Conservation (phyloP, 2,888 invertebrate species). For the Masnerella sp. region DNA sequence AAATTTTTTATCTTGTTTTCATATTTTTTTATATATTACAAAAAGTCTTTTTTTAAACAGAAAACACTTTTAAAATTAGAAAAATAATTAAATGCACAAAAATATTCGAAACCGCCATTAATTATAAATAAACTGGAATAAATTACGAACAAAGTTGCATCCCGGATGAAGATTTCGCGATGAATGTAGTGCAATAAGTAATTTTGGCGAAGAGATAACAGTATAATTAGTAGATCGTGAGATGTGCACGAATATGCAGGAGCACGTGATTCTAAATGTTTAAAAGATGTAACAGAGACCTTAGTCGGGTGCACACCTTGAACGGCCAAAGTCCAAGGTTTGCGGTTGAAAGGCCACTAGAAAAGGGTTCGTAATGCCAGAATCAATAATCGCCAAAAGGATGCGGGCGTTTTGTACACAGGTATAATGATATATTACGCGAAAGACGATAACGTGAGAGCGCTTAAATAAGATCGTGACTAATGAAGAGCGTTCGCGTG, state of each 20-base stretch:
- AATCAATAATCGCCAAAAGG: constrained; percentile 60
- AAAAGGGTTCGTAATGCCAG: constrained; percentile 58
- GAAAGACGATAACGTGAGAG: constrained; percentile 44
- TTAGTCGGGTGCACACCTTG: constrained; percentile 25
- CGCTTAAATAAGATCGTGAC: constrained; percentile 59
- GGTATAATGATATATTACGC: constrained; percentile 23
- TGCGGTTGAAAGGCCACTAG: constrained; percentile 49
- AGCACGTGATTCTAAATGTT: constrained; percentile 19
- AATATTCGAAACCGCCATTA: too few relatives aligned
- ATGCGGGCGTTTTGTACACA: constrained; percentile 28
- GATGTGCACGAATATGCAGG: constrained; percentile 14
- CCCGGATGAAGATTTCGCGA: too few relatives aligned
- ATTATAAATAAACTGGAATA: too few relatives aligned
- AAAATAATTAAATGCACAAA: too few relatives aligned
- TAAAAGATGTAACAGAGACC: constrained; percentile 26
- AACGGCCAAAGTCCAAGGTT: constrained; percentile 49
- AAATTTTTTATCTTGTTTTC: too few relatives aligned
- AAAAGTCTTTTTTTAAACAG: too few relatives aligned
- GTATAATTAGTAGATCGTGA: constrained; percentile 23
- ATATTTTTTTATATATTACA: too few relatives aligned
- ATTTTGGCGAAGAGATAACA: constrained; percentile 7
- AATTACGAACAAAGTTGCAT: too few relatives aligned
- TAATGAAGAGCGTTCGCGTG: constrained; percentile 50
- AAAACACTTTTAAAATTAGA: too few relatives aligned
- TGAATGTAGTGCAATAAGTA: background rate